Percentiles rank a stretch among this genome's conserved stretches.
These are phyloP conservation scores for Ridgeia piscesae DNA, from an alignment of 1,140 invertebrate species.

Conservation along the genomic window DNA sequence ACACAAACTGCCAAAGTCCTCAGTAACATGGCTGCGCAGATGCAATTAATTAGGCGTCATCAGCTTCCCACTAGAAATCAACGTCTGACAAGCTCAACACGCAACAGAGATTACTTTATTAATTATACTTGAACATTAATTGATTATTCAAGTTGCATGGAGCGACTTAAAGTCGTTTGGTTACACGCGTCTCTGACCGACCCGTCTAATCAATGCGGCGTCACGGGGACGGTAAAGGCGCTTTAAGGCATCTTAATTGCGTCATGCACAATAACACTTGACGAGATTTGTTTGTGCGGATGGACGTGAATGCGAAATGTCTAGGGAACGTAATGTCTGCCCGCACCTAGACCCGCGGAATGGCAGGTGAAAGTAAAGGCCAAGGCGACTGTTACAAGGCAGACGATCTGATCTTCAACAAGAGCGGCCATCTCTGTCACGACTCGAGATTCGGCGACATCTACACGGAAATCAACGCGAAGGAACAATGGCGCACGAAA, in stretches of 20 bases:
- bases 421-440: not conserved
- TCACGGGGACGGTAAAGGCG: not conserved
- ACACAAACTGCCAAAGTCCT: not conserved
- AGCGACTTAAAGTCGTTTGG: not conserved
- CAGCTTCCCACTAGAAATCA: not conserved
- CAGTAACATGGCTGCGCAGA: not conserved
- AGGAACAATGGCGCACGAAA: not conserved
- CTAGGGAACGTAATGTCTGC: not conserved
- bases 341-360: not conserved
- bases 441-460: not conserved
- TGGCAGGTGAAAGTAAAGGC: not conserved
- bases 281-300: not conserved
- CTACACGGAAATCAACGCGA: not conserved
- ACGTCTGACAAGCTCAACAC: not conserved
- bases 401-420: not conserved
- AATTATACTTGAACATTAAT: not conserved
- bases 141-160: not conserved
- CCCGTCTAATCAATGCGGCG: not conserved
- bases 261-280: not conserved
- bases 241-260: not conserved
- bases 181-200: too few relatives aligned
- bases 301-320: not conserved
- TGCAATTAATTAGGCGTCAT: not conserved
- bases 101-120: not conserved
- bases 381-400: not conserved